A percentile compares a stretch with the other conserved stretches of the same genome.
phyloP scores from a whole-genome alignment of 2,113 vertebrate genomes.

The Siniperca knerii region DNA sequence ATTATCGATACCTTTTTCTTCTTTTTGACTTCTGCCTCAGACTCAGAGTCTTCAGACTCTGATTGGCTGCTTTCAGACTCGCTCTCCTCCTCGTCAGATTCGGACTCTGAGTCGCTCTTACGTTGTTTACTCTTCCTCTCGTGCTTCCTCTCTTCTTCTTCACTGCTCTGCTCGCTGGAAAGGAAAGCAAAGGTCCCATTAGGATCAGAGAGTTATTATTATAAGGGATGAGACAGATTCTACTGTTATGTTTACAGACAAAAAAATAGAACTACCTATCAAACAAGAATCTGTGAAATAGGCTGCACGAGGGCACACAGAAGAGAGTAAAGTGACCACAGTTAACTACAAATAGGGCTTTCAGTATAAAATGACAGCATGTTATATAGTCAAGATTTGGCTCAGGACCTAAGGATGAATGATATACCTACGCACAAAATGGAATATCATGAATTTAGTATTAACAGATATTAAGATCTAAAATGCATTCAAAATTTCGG shows the following conservation, averaged over 20 bases:
- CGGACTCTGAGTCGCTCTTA: constrained; percentile 82
- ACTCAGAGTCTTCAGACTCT: constrained; percentile 87
- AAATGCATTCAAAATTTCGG: background rate
- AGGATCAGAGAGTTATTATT: background rate
- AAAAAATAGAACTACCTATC: background rate
- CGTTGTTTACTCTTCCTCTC: constrained; percentile 78
- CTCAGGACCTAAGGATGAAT: no score
- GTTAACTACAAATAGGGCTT: background rate
- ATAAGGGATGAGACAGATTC: background rate
- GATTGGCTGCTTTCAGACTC: constrained; percentile 92
- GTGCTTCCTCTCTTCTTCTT: constrained; percentile 78
- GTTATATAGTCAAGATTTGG: background rate
- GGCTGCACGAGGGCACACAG: background rate
- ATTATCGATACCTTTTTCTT: constrained; percentile 83
- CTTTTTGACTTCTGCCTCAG: constrained; percentile 83
- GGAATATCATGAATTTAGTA: background rate
- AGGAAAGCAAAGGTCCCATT: constrained; percentile 6
- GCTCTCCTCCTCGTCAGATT: constrained; percentile 88
- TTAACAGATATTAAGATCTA: no score
- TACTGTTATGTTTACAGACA: background rate
- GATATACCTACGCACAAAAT: background rate
- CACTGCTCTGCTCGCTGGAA: constrained; percentile 89
- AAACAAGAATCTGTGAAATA: background rate
- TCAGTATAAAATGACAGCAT: background rate
- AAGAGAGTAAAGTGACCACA: background rate